These are phyloP conservation scores for Netelia melanura DNA, from an alignment of 2,888 invertebrate species.

Conservation along the genomic window DNA sequence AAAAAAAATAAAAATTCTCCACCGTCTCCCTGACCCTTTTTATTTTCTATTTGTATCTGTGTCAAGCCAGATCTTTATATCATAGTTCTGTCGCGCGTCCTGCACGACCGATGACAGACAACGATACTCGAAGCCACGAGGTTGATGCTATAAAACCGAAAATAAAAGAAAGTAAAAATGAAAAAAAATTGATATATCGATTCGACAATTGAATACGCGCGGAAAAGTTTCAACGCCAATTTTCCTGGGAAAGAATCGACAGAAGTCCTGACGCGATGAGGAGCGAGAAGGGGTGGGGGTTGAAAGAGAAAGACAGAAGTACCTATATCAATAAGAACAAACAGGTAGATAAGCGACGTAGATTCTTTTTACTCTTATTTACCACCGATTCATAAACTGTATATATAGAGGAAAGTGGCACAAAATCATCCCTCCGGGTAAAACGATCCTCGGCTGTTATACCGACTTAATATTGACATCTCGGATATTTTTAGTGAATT, in stretches of 20 bases:
- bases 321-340: conserved; percentile 24
- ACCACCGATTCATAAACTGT: conserved; percentile 14
- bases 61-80: conserved; percentile 9
- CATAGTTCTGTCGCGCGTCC: neutral
- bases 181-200: neutral
- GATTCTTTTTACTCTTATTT: conserved; percentile 17
- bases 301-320: conserved; percentile 25
- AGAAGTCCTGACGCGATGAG: neutral
- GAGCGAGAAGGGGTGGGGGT: neutral
- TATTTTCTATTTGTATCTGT: neutral
- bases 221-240: neutral
- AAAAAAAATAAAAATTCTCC: conserved; percentile 15
- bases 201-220: neutral
- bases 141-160: neutral
- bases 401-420: no score
- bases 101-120: neutral
- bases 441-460: no score
- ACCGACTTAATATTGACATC: no score
- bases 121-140: neutral
- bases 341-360: conserved; percentile 20
- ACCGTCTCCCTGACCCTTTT: conserved; percentile 17
- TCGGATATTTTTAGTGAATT: no score
- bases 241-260: neutral
- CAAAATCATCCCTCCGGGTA: no score
- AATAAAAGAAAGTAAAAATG: no score